Conservation (phyloP, 2,113 vertebrate species). For the Oenanthe melanoleuca region DNA sequence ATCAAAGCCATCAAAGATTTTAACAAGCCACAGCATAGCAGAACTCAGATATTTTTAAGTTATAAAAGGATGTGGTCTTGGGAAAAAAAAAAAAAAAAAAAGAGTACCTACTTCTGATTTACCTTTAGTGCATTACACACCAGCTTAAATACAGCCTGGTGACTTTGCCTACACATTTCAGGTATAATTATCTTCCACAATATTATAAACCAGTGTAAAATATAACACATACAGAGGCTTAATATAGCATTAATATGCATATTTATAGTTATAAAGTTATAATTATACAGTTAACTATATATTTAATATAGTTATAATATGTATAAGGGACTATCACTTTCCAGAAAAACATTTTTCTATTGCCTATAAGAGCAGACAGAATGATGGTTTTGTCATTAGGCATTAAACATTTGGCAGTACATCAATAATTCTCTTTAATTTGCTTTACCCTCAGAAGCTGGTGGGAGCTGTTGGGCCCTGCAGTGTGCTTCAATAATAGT, state of each 20-base stretch:
- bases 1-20: not conserved
- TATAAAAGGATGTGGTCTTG: not conserved
- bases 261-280: not conserved
- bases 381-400: conserved; percentile 87
- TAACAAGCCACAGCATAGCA: not conserved
- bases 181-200: not conserved
- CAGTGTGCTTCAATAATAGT: conserved; percentile 37
- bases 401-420: conserved; percentile 86
- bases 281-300: too few relatives aligned
- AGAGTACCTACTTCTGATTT: not conserved
- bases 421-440: conserved; percentile 95
- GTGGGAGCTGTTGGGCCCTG: conserved; percentile 48
- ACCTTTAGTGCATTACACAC: not conserved
- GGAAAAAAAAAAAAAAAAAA: not conserved
- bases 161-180: not conserved
- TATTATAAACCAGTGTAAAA: not conserved
- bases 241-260: not conserved
- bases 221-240: not conserved
- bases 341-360: conserved; percentile 77
- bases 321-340: not conserved
- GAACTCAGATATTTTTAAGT: not conserved
- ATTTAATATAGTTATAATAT: not conserved
- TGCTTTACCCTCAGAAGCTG: conserved; percentile 84
- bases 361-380: conserved; percentile 79
- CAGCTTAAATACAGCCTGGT: not conserved